phyloP scores from a whole-genome alignment of 1,140 invertebrate species.

The Metaphire vulgaris region DNA sequence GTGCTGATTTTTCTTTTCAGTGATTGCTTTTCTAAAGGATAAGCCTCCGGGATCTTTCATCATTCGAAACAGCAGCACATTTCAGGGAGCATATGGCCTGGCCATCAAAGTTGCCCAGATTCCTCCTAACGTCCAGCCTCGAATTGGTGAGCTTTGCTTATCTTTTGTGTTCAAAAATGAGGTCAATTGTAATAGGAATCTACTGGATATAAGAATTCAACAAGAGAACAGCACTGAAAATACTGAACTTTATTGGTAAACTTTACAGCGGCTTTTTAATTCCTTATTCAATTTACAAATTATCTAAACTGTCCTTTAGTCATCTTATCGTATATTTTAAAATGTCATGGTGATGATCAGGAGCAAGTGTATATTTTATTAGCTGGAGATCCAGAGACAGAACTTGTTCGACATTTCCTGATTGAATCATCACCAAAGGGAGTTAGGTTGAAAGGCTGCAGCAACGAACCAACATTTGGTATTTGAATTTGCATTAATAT shows the following conservation, averaged over 20 bases:
- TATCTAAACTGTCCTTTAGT: no score
- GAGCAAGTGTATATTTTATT: no score
- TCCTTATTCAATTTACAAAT: no score
- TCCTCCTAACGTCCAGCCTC: constrained; percentile 60
- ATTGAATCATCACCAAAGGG: constrained; percentile 93
- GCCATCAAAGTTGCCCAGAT: constrained; percentile 80
- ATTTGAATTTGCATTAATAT: constrained; percentile 35
- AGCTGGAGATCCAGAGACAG: constrained; percentile 64
- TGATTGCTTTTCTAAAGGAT: constrained; percentile 77
- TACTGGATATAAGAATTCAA: no score
- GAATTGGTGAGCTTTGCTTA: no score
- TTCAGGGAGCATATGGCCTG: constrained; percentile 92
- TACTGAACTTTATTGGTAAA: no score
- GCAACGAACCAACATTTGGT: constrained; percentile 95
- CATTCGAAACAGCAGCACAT: constrained; percentile 87
- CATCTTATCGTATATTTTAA: no score
- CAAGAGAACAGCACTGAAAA: no score
- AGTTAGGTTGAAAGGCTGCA: constrained; percentile 90
- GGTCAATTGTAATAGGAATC: no score
- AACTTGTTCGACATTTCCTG: constrained; percentile 89
- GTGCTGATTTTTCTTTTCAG: constrained; percentile 56
- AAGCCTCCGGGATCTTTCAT: constrained; percentile 89
- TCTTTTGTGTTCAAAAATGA: no score
- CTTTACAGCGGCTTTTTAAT: no score
- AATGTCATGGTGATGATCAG: no score